Evolutionary conservation across 2,113 vertebrate species (phyloP), one percentile per base, ranked within the genome.

Genomic region (Cromileptes altivelis): DNA sequence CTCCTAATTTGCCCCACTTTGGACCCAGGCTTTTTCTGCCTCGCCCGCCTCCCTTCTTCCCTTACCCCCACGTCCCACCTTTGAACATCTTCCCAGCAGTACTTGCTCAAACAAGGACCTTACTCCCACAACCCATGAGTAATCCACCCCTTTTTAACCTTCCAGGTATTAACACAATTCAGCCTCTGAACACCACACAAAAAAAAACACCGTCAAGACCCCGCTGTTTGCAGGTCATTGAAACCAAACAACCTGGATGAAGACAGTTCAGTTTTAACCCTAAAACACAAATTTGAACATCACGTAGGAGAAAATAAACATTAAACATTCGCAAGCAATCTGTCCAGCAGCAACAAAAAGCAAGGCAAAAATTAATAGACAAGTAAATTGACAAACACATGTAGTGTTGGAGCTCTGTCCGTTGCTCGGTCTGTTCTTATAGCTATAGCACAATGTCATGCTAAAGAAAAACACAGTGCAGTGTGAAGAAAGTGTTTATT

Each of bases 171-270:
- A 62, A 55, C 1, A 25, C 68, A 19, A 0, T 55, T 61, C 76
- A 69, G 23, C 37, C 55, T 17, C 9, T 62, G n/a, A 86, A 76
- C 33, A 47, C n/a, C 6, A 17, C 30, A 4, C 62, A 78, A 1
- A 91, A 88, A 0, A 92, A 91, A 49, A 21, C 61, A 0, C 11
- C 3, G 50, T 15, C 78, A 4, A 85, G 91, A 70, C 86, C 65
- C 0, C 88, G 93, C 40, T 94, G 82, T 76, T 55, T 94, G 85
- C 92, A 91, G 70, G 89, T 90, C 10, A 89, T 94, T 37, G 56
- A 92, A 55, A 93, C 89, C 61, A 85, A 91, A 75, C 60, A 81
- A 2, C 52, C 63, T 14, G 63, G 68, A 49, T 83, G 53, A 88
- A 65, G 50, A 69, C 12, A 0, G 2, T 49, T 49, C 15, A 8